Evolutionary conservation across 2,797 vertebrate genomes (phyloP).

Genomic region (Melanotaenia boesemani): DNA sequence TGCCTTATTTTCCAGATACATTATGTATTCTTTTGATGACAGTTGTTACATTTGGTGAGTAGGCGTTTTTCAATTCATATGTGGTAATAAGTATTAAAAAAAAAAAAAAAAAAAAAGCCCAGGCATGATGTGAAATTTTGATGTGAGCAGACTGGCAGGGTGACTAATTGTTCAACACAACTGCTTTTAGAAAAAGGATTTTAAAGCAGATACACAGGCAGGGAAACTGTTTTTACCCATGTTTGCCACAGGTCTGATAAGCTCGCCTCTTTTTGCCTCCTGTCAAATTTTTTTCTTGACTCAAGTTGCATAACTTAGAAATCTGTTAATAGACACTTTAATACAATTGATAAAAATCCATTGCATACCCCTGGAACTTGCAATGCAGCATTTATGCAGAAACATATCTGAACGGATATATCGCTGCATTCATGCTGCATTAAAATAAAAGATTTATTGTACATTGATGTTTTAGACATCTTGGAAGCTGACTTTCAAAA

Average conservation of each 20-base stretch:
- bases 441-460: neutral
- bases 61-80: slow-evolving; percentile 41
- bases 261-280: neutral
- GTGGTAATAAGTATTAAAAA: slow-evolving; percentile 22
- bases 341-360: no score
- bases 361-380: neutral
- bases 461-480: neutral
- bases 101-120: slow-evolving; percentile 8
- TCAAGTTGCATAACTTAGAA: neutral
- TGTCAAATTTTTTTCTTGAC: neutral
- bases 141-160: slow-evolving; percentile 30
- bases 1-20: slow-evolving; percentile 19
- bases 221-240: no score
- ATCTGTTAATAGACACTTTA: neutral
- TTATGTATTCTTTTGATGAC: slow-evolving; percentile 30
- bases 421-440: neutral
- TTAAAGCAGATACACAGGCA: neutral
- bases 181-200: neutral
- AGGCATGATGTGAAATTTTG: slow-evolving; percentile 10
- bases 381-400: no score
- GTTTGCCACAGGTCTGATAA: neutral
- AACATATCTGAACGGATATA: no score
- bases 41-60: slow-evolving; percentile 44
- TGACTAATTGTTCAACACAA: slow-evolving; percentile 30
- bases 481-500: neutral